A percentile compares a stretch with the other conserved stretches of the same genome.
These are phyloP conservation scores for Sminthopsis crassicaudata DNA, from an alignment of 2,113 vertebrate species.

Conservation along the genomic window DNA sequence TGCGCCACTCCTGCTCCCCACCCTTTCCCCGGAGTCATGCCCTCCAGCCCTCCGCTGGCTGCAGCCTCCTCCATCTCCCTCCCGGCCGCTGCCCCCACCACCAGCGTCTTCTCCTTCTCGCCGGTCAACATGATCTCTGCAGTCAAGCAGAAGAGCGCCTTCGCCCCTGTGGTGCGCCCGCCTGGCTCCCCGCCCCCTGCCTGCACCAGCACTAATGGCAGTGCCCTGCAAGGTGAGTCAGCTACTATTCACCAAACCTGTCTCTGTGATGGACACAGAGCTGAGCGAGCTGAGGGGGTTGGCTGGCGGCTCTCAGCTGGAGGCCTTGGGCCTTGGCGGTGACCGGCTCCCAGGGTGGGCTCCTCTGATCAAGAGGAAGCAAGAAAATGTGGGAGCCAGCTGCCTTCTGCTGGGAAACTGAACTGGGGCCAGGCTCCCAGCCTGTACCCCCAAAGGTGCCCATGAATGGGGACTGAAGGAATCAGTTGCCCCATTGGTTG, in stretches of 20 bases:
- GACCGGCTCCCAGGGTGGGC: not conserved
- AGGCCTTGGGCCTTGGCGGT: not conserved
- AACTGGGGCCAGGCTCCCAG: too few relatives aligned
- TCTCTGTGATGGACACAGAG: not conserved
- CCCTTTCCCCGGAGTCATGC: slow-evolving; percentile 83
- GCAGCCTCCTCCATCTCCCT: slow-evolving; percentile 84
- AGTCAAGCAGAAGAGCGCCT: slow-evolving; percentile 99
- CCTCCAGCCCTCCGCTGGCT: slow-evolving; percentile 86
- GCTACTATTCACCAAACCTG: slow-evolving; percentile 45
- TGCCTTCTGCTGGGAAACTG: too few relatives aligned
- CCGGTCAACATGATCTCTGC: slow-evolving; percentile 96
- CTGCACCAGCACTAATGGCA: slow-evolving; percentile 93
- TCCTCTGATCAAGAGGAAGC: not conserved
- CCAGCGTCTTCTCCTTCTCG: slow-evolving; percentile 95
- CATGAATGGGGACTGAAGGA: not conserved
- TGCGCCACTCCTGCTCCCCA: slow-evolving; percentile 42
- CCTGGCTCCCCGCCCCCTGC: slow-evolving; percentile 93
- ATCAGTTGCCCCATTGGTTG: not conserved
- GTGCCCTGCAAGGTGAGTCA: slow-evolving; percentile 93
- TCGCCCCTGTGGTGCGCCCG: slow-evolving; percentile 96
- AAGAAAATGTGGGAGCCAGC: not conserved
- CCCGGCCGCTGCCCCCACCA: slow-evolving; percentile 79
- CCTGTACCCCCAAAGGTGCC: not conserved
- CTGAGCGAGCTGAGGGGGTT: not conserved
- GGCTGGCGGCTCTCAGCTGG: not conserved